These are phyloP conservation scores for Caenorhabditis sulstoni DNA, from an alignment of 2,888 invertebrate species.

Conservation along the genomic window DNA sequence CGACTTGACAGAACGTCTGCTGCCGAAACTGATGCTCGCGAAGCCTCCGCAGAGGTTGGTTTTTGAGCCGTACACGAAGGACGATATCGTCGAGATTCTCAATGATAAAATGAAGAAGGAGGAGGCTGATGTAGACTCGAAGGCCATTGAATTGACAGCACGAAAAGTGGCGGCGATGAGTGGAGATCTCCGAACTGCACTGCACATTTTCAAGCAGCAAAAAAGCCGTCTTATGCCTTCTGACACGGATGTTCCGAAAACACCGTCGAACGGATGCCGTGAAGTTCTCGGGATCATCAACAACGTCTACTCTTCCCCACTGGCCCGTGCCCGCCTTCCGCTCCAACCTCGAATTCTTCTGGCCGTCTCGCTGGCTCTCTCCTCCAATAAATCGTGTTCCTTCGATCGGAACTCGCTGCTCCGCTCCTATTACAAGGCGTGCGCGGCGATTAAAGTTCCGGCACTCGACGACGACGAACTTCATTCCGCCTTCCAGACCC, in stretches of 20 bases:
- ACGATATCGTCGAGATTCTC: constrained; percentile 91
- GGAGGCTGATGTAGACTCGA: constrained; percentile 85
- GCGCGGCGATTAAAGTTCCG: constrained; percentile 64
- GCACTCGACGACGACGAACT: constrained; percentile 66
- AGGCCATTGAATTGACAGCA: constrained; percentile 92
- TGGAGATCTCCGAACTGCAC: constrained; percentile 93
- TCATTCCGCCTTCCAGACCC: constrained; percentile 59
- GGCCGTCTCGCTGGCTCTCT: constrained; percentile 67
- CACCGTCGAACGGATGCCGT: constrained; percentile 62
- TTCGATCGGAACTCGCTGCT: constrained; percentile 64
- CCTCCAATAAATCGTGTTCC: constrained; percentile 62
- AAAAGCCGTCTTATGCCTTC: constrained; percentile 59
- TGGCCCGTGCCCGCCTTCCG: constrained; percentile 72
- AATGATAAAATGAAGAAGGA: constrained; percentile 85
- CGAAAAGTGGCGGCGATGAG: constrained; percentile 94
- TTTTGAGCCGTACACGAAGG: constrained; percentile 92
- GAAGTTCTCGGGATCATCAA: constrained; percentile 73
- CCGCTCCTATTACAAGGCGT: constrained; percentile 66
- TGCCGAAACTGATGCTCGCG: constrained; percentile 90
- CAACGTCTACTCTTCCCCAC: constrained; percentile 73
- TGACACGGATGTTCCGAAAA: neutral
- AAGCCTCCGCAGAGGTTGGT: constrained; percentile 85
- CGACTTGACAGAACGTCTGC: constrained; percentile 91
- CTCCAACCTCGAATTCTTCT: constrained; percentile 67
- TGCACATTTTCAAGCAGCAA: constrained; percentile 87